phyloP scores from a whole-genome alignment of 2,888 invertebrate genomes.

The Onchidella celtica region DNA sequence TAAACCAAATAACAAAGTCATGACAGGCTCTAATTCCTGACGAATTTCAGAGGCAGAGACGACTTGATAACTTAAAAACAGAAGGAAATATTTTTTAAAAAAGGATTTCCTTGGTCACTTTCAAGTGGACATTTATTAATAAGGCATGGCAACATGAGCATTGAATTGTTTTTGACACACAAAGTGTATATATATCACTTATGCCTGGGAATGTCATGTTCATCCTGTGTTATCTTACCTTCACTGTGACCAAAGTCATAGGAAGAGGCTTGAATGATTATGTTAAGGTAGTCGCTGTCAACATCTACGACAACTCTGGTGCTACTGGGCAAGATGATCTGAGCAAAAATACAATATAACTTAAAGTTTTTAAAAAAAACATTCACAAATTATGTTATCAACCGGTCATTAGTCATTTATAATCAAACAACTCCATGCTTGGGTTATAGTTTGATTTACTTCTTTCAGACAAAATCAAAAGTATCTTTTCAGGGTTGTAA shows the following conservation, averaged over 20 bases:
- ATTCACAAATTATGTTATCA: neutral
- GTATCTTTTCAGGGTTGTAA: neutral
- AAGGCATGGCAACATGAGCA: too few species aligned
- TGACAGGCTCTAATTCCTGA: too few species aligned
- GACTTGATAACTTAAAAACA: too few species aligned
- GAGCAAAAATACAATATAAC: neutral
- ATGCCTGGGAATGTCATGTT: too few species aligned
- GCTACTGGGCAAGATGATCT: conserved; percentile 63
- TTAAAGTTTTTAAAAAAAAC: neutral
- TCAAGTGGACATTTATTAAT: too few species aligned
- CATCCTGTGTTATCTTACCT: conserved; percentile 59
- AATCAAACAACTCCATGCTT: neutral
- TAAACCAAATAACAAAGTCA: too few species aligned
- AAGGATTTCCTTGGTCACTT: too few species aligned
- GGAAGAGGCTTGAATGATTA: conserved; percentile 65
- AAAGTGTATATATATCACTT: too few species aligned
- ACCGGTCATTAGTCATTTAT: too few species aligned
- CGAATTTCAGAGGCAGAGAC: too few species aligned
- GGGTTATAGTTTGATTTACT: neutral
- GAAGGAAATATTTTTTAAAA: too few species aligned
- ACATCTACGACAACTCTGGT: conserved; percentile 54
- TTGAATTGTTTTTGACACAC: too few species aligned
- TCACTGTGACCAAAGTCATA: conserved; percentile 62
- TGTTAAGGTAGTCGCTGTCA: conserved; percentile 55
- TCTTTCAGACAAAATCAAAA: neutral